Evolutionary conservation across 2,888 invertebrate species (phyloP), one percentile per base, ranked within the genome.

Genomic region (Melangyna quadrimaculata): DNA sequence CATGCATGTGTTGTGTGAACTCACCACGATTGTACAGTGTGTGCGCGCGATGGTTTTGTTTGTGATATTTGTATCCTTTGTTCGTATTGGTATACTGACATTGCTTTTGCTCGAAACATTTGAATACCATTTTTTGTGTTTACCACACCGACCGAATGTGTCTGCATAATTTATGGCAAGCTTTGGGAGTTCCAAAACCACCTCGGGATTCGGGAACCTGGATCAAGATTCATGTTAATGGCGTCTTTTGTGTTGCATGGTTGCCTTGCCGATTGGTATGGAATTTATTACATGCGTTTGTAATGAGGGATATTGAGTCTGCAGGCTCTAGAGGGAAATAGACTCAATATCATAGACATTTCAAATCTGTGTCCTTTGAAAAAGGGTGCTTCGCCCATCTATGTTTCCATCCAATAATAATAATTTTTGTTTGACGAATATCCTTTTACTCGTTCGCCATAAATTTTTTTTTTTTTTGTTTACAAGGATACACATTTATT

Each of bases 231-330:
- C 24, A 57, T 74, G 70, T 59, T 74, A 70, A 74, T 69, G 65
- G 73, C 71, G 57, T 83, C 81, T 57, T 40, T 77, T 81, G 43
- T 82, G 72, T 43, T 17, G 43, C 19, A 55, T 75, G 51, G 61
- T 55, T n/a, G n/a, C n/a, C n/a, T n/a, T n/a, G n/a, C n/a, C n/a
- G n/a, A n/a, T n/a, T 59, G 55, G 35, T 22, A 35, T 61, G 78
- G 61, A 74, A 82, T 72, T 67, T 72, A 72, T 72, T 53, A 61
- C 72, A 78, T 67, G 71, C 77, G 65, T 71, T 40, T 22, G 55
- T 51, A 72, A 72, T 59, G 51, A 59, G 78, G 71, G 48, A 55
- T 17, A 40, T 17, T 37, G 19, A 2, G 65, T 22, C 14, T 37
- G 45, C 8, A 29, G 57, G 22, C 14, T 67, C 29, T 29, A 19